These are phyloP conservation scores for Azorinus chamasolen DNA, from an alignment of 2,888 invertebrate genomes.

Conservation along the genomic window DNA sequence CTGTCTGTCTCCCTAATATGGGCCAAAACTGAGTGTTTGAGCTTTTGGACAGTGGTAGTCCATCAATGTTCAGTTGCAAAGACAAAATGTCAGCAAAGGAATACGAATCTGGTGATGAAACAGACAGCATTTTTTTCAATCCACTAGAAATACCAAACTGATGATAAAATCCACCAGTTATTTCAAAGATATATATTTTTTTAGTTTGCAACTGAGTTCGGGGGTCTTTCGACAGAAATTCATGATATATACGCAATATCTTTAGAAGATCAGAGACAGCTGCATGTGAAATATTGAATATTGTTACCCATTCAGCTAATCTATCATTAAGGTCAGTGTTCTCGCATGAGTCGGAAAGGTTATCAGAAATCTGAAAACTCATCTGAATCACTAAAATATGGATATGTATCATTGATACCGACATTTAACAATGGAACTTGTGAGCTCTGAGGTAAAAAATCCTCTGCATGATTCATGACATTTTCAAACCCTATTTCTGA, in stretches of 20 bases:
- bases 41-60: slow-evolving; percentile 44
- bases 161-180: slow-evolving; percentile 41
- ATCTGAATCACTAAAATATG: too few relatives aligned
- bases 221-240: slow-evolving; percentile 36
- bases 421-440: too few relatives aligned
- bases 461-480: too few relatives aligned
- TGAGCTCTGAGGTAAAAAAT: too few relatives aligned
- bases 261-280: slow-evolving; percentile 23
- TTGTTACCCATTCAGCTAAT: slow-evolving; percentile 14
- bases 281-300: slow-evolving; percentile 21
- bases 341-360: too few relatives aligned
- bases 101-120: background rate
- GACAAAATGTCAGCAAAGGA: slow-evolving; percentile 12
- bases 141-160: slow-evolving; percentile 40
- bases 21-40: slow-evolving; percentile 39
- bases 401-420: too few relatives aligned
- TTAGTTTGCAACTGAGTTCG: slow-evolving; percentile 35
- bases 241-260: slow-evolving; percentile 20
- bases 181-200: slow-evolving; percentile 17
- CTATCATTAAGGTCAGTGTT: too few relatives aligned
- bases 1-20: slow-evolving; percentile 25
- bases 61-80: slow-evolving; percentile 50
- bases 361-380: too few relatives aligned
- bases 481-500: too few relatives aligned
- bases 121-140: background rate